Conservation (phyloP, 2,888 invertebrate species). For the Theretra japonica region DNA sequence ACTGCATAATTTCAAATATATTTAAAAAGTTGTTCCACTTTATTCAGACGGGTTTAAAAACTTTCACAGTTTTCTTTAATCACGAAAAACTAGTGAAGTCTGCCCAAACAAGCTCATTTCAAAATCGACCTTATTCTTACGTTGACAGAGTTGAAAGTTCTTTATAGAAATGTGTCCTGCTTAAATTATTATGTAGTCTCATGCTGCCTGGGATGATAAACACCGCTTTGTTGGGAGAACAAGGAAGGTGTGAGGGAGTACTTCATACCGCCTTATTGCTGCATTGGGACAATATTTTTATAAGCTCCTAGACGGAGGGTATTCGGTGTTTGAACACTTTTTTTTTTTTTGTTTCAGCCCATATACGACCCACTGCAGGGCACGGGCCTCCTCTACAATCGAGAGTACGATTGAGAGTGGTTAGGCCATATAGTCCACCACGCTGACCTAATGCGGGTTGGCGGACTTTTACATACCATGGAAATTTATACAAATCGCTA, state of each 20-base stretch:
- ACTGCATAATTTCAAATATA: conserved; percentile 6
- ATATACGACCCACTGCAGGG: too few species aligned
- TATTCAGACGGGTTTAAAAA: conserved; percentile 1
- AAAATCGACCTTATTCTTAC: not conserved
- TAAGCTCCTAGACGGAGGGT: not conserved
- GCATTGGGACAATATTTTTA: not conserved
- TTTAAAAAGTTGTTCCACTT: conserved; percentile 9
- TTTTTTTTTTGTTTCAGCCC: too few species aligned
- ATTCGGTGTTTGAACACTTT: too few species aligned
- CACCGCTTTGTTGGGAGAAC: not conserved
- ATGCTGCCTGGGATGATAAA: not conserved
- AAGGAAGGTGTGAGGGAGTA: not conserved
- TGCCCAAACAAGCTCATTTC: not conserved
- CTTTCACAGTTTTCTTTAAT: conserved; percentile 8
- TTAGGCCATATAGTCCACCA: too few species aligned
- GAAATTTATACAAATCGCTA: too few species aligned
- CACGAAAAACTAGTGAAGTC: not conserved
- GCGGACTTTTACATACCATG: too few species aligned
- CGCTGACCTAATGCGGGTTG: too few species aligned
- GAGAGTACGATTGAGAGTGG: too few species aligned
- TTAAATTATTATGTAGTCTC: conserved; percentile 2
- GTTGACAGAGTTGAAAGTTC: not conserved
- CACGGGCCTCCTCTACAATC: too few species aligned
- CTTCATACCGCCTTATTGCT: not conserved
- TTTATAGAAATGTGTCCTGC: not conserved